Evolutionary conservation across 1,140 invertebrate species (phyloP), one percentile per base, ranked within the genome.

Genomic region (Drosophila tropicalis): DNA sequence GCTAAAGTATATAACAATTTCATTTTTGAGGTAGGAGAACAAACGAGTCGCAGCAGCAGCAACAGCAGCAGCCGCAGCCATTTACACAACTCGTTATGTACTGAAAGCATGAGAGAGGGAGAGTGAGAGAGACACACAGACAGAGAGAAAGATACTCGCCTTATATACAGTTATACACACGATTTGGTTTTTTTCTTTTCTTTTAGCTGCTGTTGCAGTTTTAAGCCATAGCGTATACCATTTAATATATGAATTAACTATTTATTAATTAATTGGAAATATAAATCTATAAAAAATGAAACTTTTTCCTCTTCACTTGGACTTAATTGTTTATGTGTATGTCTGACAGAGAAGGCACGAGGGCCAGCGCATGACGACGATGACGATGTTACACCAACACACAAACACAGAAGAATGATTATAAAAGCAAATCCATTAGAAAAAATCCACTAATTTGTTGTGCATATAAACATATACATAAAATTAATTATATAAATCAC

Each of bases 281-380:
- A 22, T 19, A 51, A 51, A 51, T 51, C 17, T 22, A 12, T 10
- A 12, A 51, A 51, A 51, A 29, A 22, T 7, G 1, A 58, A 58
- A 58, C 56, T 39, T 58, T 58, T 58, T 36, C 7, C 22, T 19
- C 36, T 58, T 36, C 55, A 22, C 9, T 51, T 36, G 15, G 9
- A 10, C 36, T 39, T 10, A 3, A 22, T 9, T 22, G 22, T 25
- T 13, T 5, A 55, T 69, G 61, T 51, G 62, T 87, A 67, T 73
- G 72, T 62, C 64, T 47, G 84, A 87, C 67, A 89, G 83, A 80
- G 83, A 87, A 67, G 73, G 84, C 68, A 89, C 68, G 84, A 87
- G 80, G 73, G 68, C 84, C 74, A 83, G 73, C 84, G 78, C 80
- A 87, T 87, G 83, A 89, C 83, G 83, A 89, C 83, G 83, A 83